phyloP scores from a whole-genome alignment of 2,888 invertebrate genomes.

The Sinopyrophorus schimmeli region DNA sequence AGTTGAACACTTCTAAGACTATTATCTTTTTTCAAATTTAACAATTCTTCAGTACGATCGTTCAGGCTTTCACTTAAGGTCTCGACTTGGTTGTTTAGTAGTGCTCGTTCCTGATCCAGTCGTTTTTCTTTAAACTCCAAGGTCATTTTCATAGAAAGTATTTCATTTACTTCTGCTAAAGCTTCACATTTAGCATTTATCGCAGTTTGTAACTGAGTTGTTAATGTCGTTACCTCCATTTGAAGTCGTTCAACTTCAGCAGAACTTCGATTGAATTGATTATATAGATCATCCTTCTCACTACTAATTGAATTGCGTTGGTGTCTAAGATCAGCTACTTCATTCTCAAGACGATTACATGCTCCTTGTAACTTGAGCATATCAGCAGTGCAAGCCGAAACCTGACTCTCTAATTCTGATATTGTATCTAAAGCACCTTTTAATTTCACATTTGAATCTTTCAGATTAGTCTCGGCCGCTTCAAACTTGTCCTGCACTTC shows the following conservation, averaged over 20 bases:
- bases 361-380: slow-evolving; percentile 67
- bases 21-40: slow-evolving; percentile 75
- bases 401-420: slow-evolving; percentile 66
- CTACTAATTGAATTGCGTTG: slow-evolving; percentile 72
- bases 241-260: slow-evolving; percentile 74
- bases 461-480: slow-evolving; percentile 64
- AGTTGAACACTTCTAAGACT: slow-evolving; percentile 65
- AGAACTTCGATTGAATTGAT: slow-evolving; percentile 72
- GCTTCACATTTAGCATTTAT: slow-evolving; percentile 84
- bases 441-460: slow-evolving; percentile 65
- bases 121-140: slow-evolving; percentile 82
- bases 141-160: slow-evolving; percentile 77
- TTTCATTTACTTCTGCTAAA: slow-evolving; percentile 76
- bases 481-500: slow-evolving; percentile 60
- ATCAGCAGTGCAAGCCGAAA: slow-evolving; percentile 65
- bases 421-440: slow-evolving; percentile 65
- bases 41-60: slow-evolving; percentile 75
- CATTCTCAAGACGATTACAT: slow-evolving; percentile 66
- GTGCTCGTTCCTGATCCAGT: slow-evolving; percentile 77
- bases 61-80: slow-evolving; percentile 78
- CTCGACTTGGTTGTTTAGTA: slow-evolving; percentile 78
- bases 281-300: slow-evolving; percentile 74
- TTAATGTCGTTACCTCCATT: slow-evolving; percentile 68
- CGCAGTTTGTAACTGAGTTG: slow-evolving; percentile 74
- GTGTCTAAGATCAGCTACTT: slow-evolving; percentile 67